Base-by-base conservation (phyloP, 2,888 invertebrate species). In the Dolichomitus sp. region DNA sequence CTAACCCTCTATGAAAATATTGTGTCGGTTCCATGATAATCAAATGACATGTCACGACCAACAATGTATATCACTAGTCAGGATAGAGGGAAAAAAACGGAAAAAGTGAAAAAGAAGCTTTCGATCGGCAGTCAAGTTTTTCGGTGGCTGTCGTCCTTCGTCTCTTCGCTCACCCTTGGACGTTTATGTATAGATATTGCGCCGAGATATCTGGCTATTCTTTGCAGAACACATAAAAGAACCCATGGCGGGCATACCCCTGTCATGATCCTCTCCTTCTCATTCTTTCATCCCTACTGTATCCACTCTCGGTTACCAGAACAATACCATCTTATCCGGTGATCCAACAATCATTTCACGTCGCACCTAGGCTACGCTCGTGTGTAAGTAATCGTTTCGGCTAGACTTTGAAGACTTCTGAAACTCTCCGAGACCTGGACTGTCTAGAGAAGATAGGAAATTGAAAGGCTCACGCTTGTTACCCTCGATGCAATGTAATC, bases 261-360 rank as follows among this genome's bases (percentile, higher is more conserved):
- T 14, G 4, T 5, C 14, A 14, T 17, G 1, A 40, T 40, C 54
- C 73, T 2, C n/a, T 19, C 19, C 14, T 14, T 50, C 30, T 5
- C 14, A 27, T 65, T 61, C 72, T 70, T 65, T 19, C 52, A 42
- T 40, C 40, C 33, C 23, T 50, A 27, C 37, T 42, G 40, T 45
- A 48, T 54, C 70, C 11, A 45, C 14, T 50, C 33, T 50, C 7
- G 9, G 57, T 76, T 30, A 30, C 59, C 59, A 73, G 54, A 68
- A 81, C 73, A 66, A 77, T 68, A 52, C 50, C 30, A 17, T 42
- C 50, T 73, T 72, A 80, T 81, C 73, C 48, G 42, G 14, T 77
- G 70, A 76, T 77, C 75, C 81, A 65, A 61, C 81, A 72, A 85
- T 78, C 81, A 78, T 84, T 79, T 79, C 37, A 40, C 52, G 59